phyloP scores from a whole-genome alignment of 2,888 invertebrate species.

The Eretmocerus hayati region DNA sequence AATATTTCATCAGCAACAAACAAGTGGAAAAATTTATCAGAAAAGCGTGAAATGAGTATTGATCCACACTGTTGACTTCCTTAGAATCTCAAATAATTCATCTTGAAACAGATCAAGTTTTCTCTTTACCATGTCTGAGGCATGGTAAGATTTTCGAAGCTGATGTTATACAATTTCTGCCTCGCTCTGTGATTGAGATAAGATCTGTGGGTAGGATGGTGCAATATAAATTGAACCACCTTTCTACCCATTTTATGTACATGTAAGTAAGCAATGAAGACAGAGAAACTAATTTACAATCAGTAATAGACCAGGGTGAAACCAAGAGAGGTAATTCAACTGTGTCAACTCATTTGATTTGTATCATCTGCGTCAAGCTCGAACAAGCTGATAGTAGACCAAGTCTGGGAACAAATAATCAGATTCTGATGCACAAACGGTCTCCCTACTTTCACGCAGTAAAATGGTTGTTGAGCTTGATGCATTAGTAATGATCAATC shows the following conservation, averaged over 20 bases:
- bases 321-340: conserved; percentile 30
- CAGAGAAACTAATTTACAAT: conserved; percentile 35
- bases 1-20: too few species aligned
- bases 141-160: conserved; percentile 11
- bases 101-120: too few species aligned
- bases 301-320: conserved; percentile 32
- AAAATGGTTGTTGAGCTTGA: conserved; percentile 9
- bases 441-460: conserved; percentile 7
- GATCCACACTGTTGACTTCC: too few species aligned
- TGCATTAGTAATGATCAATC: conserved; percentile 14
- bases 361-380: conserved; percentile 15
- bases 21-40: too few species aligned
- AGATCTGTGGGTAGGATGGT: too few species aligned
- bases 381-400: conserved; percentile 5
- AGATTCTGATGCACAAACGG: conserved; percentile 15
- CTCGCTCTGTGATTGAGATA: conserved; percentile 30
- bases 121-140: too few species aligned
- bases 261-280: conserved; percentile 37
- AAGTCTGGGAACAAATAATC: too few species aligned
- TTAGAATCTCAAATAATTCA: too few species aligned
- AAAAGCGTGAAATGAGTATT: too few species aligned
- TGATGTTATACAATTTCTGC: conserved; percentile 22
- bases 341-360: conserved; percentile 21
- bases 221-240: conserved; percentile 22
- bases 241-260: conserved; percentile 30